These are phyloP conservation scores for Moxostoma hubbsi DNA, from an alignment of 2,797 vertebrate species.

Conservation along the genomic window DNA sequence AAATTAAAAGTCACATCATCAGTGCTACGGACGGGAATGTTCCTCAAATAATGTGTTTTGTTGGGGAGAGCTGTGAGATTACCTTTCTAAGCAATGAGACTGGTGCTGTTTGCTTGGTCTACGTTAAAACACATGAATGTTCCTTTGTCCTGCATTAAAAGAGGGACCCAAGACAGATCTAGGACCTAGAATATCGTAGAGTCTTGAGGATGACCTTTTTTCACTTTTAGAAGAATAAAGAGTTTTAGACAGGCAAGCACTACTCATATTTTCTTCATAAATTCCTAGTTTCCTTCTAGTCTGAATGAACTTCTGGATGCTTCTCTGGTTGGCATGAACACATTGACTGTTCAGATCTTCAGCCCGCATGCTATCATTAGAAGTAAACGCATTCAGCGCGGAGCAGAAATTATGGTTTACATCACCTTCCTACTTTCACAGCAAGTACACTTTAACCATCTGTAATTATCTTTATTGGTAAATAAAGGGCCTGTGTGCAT, in stretches of 20 bases:
- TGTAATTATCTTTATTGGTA: constrained; percentile 43
- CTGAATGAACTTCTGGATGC: constrained; percentile 17
- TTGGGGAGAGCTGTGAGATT: no score
- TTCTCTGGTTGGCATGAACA: constrained; percentile 10
- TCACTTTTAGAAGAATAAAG: background rate
- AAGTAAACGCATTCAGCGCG: constrained; percentile 17
- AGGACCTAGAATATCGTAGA: background rate
- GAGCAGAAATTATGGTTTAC: constrained; percentile 35
- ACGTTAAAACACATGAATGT: no score
- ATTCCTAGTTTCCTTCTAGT: constrained; percentile 15
- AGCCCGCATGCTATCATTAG: constrained; percentile 17
- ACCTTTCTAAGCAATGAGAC: no score
- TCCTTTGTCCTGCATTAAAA: no score
- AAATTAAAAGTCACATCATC: background rate
- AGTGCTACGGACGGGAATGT: no score
- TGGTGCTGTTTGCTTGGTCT: no score
- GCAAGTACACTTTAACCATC: constrained; percentile 23
- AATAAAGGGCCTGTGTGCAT: constrained; percentile 16
- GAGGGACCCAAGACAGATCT: background rate
- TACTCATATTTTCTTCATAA: background rate
- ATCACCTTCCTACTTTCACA: background rate
- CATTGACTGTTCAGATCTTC: background rate
- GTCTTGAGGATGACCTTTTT: no score
- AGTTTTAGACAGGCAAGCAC: background rate
- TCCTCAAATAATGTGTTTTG: no score